Percentiles rank a stretch among this genome's conserved stretches.
phyloP scores from a whole-genome alignment of 2,797 vertebrate genomes.

The Clangula hyemalis region DNA sequence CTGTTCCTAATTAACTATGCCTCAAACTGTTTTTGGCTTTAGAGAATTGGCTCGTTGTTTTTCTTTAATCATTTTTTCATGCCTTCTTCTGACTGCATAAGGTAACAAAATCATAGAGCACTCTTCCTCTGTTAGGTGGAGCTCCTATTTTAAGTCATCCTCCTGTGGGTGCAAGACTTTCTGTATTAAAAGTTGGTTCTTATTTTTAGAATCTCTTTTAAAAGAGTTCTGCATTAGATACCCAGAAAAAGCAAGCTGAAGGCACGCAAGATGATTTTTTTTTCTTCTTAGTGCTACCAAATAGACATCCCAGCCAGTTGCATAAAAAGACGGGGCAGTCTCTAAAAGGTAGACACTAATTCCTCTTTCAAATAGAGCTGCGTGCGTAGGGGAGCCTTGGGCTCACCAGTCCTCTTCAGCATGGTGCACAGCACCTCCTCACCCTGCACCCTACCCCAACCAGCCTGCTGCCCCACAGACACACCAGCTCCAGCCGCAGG shows the following conservation, averaged over 20 bases:
- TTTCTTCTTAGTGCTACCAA: not conserved
- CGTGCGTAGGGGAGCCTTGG: rapidly evolving
- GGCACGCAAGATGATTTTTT: not conserved
- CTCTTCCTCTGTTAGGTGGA: not conserved
- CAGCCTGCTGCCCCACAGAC: not conserved
- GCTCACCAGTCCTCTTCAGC: rapidly evolving
- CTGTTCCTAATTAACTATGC: slow-evolving; percentile 15
- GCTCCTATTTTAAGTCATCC: not conserved
- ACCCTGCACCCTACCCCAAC: not conserved
- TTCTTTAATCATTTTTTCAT: not conserved
- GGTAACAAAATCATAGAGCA: not conserved
- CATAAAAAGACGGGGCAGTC: not conserved
- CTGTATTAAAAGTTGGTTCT: not conserved
- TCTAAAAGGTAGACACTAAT: not conserved
- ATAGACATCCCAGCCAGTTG: not conserved
- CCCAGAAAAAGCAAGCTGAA: not conserved
- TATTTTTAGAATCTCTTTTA: not conserved
- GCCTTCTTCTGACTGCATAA: not conserved
- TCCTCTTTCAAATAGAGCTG: not conserved
- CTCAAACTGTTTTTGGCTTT: not conserved
- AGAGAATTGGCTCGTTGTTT: not conserved
- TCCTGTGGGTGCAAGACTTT: not conserved
- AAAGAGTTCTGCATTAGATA: not conserved
- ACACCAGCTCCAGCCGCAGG: rapidly evolving
- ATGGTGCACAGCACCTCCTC: rapidly evolving